Percentiles rank a stretch among this genome's conserved stretches.
Evolutionary conservation across 2,888 invertebrate genomes (phyloP).

Genomic region (Orthosia cruda): DNA sequence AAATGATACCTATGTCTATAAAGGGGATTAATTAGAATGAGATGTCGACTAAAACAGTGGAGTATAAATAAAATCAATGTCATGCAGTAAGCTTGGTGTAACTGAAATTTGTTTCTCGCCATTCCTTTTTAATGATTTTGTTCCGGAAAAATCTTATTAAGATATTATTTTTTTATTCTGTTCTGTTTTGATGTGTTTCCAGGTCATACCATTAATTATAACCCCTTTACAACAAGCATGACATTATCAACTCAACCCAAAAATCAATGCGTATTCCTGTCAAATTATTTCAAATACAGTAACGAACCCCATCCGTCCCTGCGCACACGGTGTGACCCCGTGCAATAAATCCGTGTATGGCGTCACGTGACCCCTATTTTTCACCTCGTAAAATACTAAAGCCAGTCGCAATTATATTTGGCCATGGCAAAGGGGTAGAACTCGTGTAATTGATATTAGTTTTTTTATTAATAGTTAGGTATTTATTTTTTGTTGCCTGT

Average conservation of each 20-base stretch:
- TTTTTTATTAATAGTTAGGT: neutral
- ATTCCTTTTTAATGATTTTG: too few species aligned
- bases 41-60: too few species aligned
- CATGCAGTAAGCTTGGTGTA: too few species aligned
- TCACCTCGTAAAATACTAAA: conserved; percentile 78
- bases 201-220: neutral
- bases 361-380: conserved; percentile 76
- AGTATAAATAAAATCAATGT: too few species aligned
- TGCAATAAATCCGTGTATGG: conserved; percentile 72
- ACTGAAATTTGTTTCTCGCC: too few species aligned
- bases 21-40: too few species aligned
- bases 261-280: conserved; percentile 22
- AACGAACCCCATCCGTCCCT: conserved; percentile 56
- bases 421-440: conserved; percentile 51
- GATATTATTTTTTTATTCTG: neutral
- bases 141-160: too few species aligned
- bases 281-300: conserved; percentile 31
- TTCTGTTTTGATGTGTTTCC: neutral
- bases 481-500: neutral
- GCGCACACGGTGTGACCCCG: conserved; percentile 64
- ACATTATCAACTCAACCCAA: neutral
- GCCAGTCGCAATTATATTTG: conserved; percentile 67
- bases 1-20: too few species aligned
- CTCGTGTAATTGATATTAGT: neutral
- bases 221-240: neutral